Base-by-base conservation (phyloP, 2,888 invertebrate species). In the Platypus cylindrus region DNA sequence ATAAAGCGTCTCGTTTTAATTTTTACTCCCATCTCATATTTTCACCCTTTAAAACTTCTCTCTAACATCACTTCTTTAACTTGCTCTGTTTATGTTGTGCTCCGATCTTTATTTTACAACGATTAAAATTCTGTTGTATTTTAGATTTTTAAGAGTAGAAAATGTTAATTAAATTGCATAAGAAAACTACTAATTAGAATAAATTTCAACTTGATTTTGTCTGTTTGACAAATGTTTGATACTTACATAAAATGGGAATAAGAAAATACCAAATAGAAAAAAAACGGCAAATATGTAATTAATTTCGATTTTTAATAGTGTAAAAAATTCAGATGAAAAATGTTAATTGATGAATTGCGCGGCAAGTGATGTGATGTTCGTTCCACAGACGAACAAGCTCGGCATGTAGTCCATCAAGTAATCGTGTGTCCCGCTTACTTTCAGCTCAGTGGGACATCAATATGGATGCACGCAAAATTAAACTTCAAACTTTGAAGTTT, bases 1-100 rank as follows among this genome's bases (percentile, higher is more conserved):
- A 49, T 52, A 49, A 54, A 52, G 48, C 49, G 54, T 54, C 53
- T 54, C 50, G 51, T 48, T 54, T 53, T 51, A 57, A 56, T 55
- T 55, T 53, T 50, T 48, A 46, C 48, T 48, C 49, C 48, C n/a
- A n/a, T 48, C 47, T 53, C 50, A 54, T 55, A 55, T 52, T 56
- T 54, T 48, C 51, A 52, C 53, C 55, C 54, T 48, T 53, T 54
- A 47, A 44, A n/a, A n/a, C n/a, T n/a, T n/a, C n/a, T n/a, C 49
- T 50, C 46, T 43, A 18, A 47, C 44, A n/a, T 48, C 50, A 49
- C 48, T 52, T 52, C 50, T 49, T 50, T 48, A 48, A 47, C 52
- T 49, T 47, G 3, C 29, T 18, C 18, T 33, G 30, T 37, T 32
- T 37, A 47, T 50, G 52, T 53, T 50, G 36, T 16, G 27, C 20